Evolutionary conservation across 92 coral and sea anemone species (phyloP), one percentile per base, ranked within the genome.

Genomic region (Actinernus sp.): DNA sequence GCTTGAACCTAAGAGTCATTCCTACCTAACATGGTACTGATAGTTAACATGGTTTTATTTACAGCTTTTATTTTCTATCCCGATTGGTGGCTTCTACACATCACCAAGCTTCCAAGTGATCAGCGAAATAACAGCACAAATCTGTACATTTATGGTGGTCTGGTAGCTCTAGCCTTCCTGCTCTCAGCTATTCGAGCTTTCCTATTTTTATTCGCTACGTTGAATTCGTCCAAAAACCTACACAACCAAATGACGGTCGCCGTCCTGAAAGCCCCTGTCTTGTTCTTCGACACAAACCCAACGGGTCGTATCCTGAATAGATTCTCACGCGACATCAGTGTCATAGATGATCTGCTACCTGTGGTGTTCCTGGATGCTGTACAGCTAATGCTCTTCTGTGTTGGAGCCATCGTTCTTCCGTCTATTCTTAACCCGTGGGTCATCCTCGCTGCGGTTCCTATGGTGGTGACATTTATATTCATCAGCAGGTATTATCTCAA

Each of bases 401-500:
- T 64, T 28, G 88, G 88, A 3, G 82, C 82, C 25, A 29, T 73
- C 26, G 51, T 65, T 14, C 70, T 81, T 5, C 76, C 88, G 3
- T 64, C 74, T 31, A 39, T 81, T 17, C 60, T 65, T 3, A 73
- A 81, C 31, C 66, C 73, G 32, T 65, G 81, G 88, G 74, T 73
- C 0, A 10, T 63, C 21, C 13, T 88, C 9, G 86, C 55, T 28
- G 86, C 84, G 19, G 27, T 88, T 0, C 81, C 85, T 20, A 66
- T 88, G 33, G 45, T 80, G n/a, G 20, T 76, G 21, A 30, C 53
- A 2, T 88, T 88, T 34, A 65, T 75, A 19, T 33, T 55, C 13
- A 68, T 88, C 45, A 81, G 84, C 50, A 77, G 61, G 59, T 88
- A 70, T 51, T 88, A 88, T 29, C 67, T 88, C 22, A 81, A 68